Base-by-base conservation (phyloP, 2,888 invertebrate genomes). In the Penaeus monodon region DNA sequence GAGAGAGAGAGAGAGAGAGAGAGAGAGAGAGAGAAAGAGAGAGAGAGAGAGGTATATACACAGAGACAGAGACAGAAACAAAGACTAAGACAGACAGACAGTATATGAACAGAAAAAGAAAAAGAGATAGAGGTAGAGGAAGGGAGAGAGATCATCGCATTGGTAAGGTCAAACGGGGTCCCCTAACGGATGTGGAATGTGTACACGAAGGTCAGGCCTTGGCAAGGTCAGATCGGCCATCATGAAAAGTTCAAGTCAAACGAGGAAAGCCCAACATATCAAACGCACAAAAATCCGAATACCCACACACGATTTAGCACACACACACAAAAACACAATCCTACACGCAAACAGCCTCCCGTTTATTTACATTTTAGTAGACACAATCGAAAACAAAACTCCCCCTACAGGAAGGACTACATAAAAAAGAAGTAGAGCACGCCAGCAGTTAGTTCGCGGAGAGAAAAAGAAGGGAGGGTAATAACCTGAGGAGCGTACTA, bases 1-100 rank as follows among this genome's bases (percentile, higher is more conserved):
- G 68, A 27, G 68, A 68, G 68, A 29, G 29, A 68, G 29, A 68
- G 68, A 68, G 68, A 29, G 29, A 68, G 68, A 68, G 29, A 68
- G 68, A 29, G 68, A 68, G 68, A 29, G 68, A 68, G 68, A 29
- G 29, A 27, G 68, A 27, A 24, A 68, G 68, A 14, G 17, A 68
- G 29, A 29, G 68, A 17, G 68, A 7, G 29, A 17, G 22, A 6
- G 22, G 29, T 10, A 3, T 12, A 68, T 17, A 68, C 8, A 68
- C 12, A 12, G 68, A 20, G 20, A 29, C 12, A 29, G 29, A 29
- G 29, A 29, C 8, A 68, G 29, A n/a, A n/a, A n/a, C n/a, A n/a
- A n/a, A n/a, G n/a, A n/a, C n/a, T n/a, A n/a, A n/a, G n/a, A n/a
- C 12, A 29, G 29, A 29, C 14, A 29, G 29, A 29, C 8, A 68